Evolutionary conservation across 2,797 vertebrate species (phyloP).

Genomic region (Peromyscus attwateri): DNA sequence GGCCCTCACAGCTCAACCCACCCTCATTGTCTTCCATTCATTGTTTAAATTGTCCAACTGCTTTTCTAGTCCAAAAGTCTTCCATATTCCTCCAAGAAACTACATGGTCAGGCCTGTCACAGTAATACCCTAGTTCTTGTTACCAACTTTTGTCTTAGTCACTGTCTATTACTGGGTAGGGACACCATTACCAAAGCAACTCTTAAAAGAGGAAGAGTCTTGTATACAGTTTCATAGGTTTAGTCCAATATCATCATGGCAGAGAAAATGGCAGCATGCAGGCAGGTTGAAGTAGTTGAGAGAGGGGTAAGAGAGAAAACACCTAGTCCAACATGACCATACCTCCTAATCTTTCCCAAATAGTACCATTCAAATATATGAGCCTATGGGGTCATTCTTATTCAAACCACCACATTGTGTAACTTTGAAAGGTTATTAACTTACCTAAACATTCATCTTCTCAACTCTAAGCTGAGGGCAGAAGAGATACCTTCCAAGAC

Average conservation of each 20-base stretch:
- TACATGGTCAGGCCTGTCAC: background rate
- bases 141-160: too few species aligned
- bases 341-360: background rate
- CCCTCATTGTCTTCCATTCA: background rate
- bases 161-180: background rate
- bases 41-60: background rate
- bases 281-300: background rate
- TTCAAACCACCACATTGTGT: background rate
- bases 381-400: background rate
- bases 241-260: background rate
- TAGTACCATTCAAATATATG: background rate
- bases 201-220: background rate
- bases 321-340: background rate
- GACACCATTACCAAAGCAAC: background rate
- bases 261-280: too few species aligned
- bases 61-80: background rate
- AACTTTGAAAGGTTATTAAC: background rate
- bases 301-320: background rate
- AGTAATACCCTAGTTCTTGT: background rate
- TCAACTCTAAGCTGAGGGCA: background rate
- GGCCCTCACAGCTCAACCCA: too few species aligned
- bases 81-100: background rate
- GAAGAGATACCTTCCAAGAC: background rate
- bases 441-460: background rate
- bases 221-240: background rate